phyloP scores from a whole-genome alignment of 2,888 invertebrate species.

The Chalcosyrphus nemorum region DNA sequence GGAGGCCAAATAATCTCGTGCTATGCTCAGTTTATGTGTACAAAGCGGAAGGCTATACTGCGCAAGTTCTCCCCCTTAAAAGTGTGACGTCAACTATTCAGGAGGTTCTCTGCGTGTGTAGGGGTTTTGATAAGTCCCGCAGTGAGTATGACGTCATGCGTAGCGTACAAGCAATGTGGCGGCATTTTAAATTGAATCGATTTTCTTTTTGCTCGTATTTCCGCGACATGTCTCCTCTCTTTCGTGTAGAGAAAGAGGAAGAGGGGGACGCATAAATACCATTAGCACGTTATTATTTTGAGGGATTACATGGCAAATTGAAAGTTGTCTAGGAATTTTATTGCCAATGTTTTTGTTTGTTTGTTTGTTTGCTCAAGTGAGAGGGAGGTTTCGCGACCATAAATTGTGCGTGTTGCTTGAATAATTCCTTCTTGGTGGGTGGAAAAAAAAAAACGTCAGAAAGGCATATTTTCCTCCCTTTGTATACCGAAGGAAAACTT shows the following conservation, averaged over 20 bases:
- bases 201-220: slow-evolving; percentile 2
- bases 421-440: background rate
- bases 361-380: background rate
- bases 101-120: slow-evolving; percentile 32
- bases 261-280: background rate
- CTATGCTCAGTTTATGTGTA: background rate
- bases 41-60: background rate
- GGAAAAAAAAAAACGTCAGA: background rate
- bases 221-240: background rate
- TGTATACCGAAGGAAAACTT: background rate
- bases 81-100: slow-evolving; percentile 41
- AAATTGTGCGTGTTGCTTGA: slow-evolving; percentile 20
- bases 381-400: background rate
- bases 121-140: slow-evolving; percentile 18
- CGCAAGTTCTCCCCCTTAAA: slow-evolving; percentile 40
- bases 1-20: slow-evolving; percentile 33
- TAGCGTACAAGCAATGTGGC: slow-evolving; percentile 31
- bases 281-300: slow-evolving; percentile 31
- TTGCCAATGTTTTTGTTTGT: slow-evolving; percentile 15
- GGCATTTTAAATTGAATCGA: slow-evolving; percentile 51
- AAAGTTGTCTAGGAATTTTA: slow-evolving; percentile 21
- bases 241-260: background rate
- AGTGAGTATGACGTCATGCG: slow-evolving; percentile 49
- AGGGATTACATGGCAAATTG: slow-evolving; percentile 34
- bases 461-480: background rate